Conservation (phyloP, 2,888 invertebrate species). For the Pyrocoelia pectoralis region DNA sequence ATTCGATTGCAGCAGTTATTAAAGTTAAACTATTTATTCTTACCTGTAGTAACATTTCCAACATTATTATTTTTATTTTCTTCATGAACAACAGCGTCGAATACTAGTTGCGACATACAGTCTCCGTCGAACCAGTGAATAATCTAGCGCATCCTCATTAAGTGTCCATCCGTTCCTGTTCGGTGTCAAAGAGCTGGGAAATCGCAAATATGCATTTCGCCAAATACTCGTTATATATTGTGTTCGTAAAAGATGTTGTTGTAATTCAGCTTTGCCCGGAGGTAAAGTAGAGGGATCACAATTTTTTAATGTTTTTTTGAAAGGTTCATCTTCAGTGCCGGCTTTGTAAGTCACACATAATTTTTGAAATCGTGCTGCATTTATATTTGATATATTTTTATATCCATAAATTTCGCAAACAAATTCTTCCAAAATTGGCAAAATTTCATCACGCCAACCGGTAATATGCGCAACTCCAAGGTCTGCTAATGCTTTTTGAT, state of each 20-base stretch:
- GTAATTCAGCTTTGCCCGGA: conserved; percentile 42
- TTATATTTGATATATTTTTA: conserved; percentile 30
- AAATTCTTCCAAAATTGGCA: conserved; percentile 18
- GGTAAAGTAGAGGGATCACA: conserved; percentile 37
- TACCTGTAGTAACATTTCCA: not conserved
- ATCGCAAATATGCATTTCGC: conserved; percentile 9
- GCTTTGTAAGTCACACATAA: conserved; percentile 29
- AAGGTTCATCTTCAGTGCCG: conserved; percentile 27
- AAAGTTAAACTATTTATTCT: no score
- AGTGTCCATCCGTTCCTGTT: conserved; percentile 6
- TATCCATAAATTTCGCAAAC: conserved; percentile 21
- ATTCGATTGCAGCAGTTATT: no score
- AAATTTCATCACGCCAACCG: conserved; percentile 14
- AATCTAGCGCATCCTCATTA: conserved; percentile 2
- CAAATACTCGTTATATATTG: conserved; percentile 6
- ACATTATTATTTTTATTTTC: conserved; percentile 5
- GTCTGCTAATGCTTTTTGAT: conserved; percentile 17
- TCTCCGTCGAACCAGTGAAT: conserved; percentile 11
- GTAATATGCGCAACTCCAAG: conserved; percentile 15
- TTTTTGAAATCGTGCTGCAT: conserved; percentile 34
- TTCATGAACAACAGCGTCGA: conserved; percentile 14
- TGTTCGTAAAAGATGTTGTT: not conserved
- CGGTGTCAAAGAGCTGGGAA: conserved; percentile 3
- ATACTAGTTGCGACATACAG: conserved; percentile 6
- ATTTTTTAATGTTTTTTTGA: conserved; percentile 35